Evolutionary conservation across 2,113 vertebrate genomes (phyloP).

Genomic region (Sorex fumeus): DNA sequence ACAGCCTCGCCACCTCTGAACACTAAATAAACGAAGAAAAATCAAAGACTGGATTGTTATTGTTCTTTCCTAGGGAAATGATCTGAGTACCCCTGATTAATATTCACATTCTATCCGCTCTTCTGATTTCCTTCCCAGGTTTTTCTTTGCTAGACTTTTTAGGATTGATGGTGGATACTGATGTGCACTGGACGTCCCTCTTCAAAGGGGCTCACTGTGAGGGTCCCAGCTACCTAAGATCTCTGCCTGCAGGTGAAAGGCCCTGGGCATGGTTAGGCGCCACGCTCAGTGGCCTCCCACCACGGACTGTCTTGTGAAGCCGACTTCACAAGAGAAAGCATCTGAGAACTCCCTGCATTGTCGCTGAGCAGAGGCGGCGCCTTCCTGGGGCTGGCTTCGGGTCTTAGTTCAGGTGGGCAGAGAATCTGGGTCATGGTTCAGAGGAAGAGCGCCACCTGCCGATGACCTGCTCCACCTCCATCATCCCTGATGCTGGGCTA

Average conservation of each 20-base stretch:
- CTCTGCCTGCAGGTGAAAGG: not conserved
- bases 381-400: not conserved
- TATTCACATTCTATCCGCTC: not conserved
- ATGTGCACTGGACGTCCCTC: not conserved
- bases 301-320: not conserved
- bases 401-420: fast-evolving
- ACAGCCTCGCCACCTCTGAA: not conserved
- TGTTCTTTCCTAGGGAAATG: not conserved
- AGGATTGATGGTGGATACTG: not conserved
- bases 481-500: not conserved
- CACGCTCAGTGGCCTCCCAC: not conserved
- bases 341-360: not conserved
- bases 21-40: not conserved
- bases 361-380: not conserved
- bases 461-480: not conserved
- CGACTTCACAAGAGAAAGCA: not conserved
- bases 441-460: conserved; percentile 63
- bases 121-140: not conserved
- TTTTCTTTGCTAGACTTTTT: conserved; percentile 20
- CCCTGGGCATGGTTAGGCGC: not conserved
- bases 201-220: not conserved
- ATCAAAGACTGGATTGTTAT: not conserved
- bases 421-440: not conserved
- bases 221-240: not conserved
- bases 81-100: not conserved